These are phyloP conservation scores for Morpho achilles DNA, from an alignment of 2,888 invertebrate species.

Conservation along the genomic window DNA sequence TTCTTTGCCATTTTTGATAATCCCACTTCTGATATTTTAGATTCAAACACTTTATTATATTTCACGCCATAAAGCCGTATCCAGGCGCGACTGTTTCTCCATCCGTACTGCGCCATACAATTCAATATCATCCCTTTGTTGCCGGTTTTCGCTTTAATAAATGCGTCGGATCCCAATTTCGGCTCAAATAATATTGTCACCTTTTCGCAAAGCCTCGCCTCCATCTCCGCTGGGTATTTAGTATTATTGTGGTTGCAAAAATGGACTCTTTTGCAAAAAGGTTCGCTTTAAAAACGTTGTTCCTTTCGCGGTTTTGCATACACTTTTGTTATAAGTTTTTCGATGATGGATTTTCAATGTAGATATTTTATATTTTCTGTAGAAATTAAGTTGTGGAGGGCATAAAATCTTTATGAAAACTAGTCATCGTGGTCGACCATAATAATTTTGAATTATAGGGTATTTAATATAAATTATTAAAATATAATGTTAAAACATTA, in stretches of 20 bases:
- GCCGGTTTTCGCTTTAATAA: conserved; percentile 76
- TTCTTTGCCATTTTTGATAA: no score
- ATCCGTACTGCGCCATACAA: conserved; percentile 54
- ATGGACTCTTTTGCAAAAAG: conserved; percentile 24
- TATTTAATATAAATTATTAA: no score
- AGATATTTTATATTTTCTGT: not conserved
- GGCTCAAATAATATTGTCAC: conserved; percentile 75
- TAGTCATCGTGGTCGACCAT: no score
- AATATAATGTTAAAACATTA: no score
- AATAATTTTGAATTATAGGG: no score
- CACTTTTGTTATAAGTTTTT: conserved; percentile 6
- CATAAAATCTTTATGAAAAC: no score
- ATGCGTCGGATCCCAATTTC: conserved; percentile 69
- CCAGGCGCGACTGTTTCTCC: conserved; percentile 29
- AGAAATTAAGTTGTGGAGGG: no score
- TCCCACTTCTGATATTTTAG: no score
- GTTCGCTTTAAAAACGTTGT: conserved; percentile 23
- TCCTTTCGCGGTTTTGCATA: not conserved
- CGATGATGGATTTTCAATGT: conserved; percentile 11
- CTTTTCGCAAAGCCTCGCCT: conserved; percentile 35
- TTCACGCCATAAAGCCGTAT: conserved; percentile 32
- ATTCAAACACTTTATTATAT: no score
- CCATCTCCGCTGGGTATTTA: conserved; percentile 32
- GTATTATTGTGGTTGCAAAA: conserved; percentile 31
- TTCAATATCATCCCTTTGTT: conserved; percentile 78